Conservation (phyloP, 2,888 invertebrate genomes). For the Anthrax anthrax region DNA sequence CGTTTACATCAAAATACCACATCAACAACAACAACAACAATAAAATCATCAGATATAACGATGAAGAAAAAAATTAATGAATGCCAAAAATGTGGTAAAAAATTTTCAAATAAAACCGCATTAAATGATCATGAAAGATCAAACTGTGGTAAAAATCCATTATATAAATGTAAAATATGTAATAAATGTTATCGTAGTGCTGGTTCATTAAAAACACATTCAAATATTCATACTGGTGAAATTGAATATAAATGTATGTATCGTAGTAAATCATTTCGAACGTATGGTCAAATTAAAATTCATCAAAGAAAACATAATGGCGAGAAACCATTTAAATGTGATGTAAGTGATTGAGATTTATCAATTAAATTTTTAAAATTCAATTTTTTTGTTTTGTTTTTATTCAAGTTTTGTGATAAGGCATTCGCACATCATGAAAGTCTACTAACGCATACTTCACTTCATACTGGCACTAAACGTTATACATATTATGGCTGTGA, state of each 20-base stretch:
- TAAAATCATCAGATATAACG: constrained; percentile 16
- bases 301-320: no score
- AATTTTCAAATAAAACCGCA: constrained; percentile 29
- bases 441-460: no score
- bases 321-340: no score
- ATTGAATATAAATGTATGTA: constrained; percentile 24
- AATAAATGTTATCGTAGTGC: constrained; percentile 33
- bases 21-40: constrained; percentile 16
- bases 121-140: constrained; percentile 34
- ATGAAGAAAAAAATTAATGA: constrained; percentile 26
- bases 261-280: constrained; percentile 27
- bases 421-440: no score
- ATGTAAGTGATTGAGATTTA: no score
- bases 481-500: no score
- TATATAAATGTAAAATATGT: constrained; percentile 32
- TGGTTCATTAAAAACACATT: constrained; percentile 35
- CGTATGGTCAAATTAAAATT: constrained; percentile 30
- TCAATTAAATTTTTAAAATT: no score
- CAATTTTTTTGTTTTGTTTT: no score
- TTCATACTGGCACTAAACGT: no score
- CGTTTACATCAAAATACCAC: no score
- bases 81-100: constrained; percentile 32
- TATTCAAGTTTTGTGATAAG: no score
- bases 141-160: constrained; percentile 32
- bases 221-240: constrained; percentile 31